Evolutionary conservation across 2,797 vertebrate species (phyloP).

Genomic region (Scleropages formosus): DNA sequence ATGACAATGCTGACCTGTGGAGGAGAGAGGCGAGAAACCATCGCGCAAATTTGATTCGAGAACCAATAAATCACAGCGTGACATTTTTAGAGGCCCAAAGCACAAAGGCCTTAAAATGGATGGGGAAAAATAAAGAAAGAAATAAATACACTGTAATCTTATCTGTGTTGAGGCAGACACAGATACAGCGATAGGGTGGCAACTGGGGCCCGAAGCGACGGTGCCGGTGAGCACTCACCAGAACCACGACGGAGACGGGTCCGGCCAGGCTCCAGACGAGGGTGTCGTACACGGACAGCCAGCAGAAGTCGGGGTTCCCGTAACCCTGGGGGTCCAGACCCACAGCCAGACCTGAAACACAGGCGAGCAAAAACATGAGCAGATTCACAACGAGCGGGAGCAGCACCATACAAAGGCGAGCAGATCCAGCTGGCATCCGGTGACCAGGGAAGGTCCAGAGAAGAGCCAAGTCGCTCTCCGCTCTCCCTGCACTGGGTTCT

Average conservation of each 20-base stretch:
- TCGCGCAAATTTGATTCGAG: not conserved
- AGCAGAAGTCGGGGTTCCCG: conserved; percentile 85
- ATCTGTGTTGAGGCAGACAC: not conserved
- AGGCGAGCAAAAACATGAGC: conserved; percentile 17
- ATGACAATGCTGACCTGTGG: conserved; percentile 75
- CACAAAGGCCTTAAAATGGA: no score
- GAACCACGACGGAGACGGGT: conserved; percentile 69
- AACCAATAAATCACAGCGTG: not conserved
- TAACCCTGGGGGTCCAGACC: conserved; percentile 85
- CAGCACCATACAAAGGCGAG: conserved; percentile 3
- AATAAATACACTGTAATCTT: not conserved
- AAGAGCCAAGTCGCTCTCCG: not conserved
- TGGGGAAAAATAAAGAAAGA: not conserved
- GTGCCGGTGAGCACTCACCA: conserved; percentile 63
- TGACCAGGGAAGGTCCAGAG: not conserved
- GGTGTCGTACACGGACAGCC: conserved; percentile 82
- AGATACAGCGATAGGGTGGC: not conserved
- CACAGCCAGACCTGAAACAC: conserved; percentile 73
- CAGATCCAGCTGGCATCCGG: not conserved
- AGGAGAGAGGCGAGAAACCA: not conserved
- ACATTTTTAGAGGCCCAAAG: not conserved
- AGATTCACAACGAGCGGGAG: not conserved
- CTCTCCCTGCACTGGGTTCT: not conserved
- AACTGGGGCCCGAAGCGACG: not conserved
- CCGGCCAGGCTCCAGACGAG: conserved; percentile 84